These are phyloP conservation scores for Linyphia triangularis DNA, from an alignment of 2,888 invertebrate genomes.

Conservation along the genomic window DNA sequence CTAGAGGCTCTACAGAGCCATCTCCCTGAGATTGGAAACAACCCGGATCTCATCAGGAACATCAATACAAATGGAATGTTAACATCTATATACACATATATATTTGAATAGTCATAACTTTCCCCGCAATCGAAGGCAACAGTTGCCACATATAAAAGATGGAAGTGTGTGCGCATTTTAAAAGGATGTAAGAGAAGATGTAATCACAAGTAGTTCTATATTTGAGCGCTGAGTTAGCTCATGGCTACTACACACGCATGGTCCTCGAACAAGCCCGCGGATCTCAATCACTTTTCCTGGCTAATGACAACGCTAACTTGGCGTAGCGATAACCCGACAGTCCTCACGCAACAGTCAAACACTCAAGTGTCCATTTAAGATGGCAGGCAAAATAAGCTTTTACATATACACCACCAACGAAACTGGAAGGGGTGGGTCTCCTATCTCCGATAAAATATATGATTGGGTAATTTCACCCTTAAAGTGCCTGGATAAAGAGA, in stretches of 20 bases:
- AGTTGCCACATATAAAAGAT: conserved; percentile 72
- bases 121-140: conserved; percentile 57
- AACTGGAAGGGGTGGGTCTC: conserved; percentile 14
- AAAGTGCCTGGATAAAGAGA: conserved; percentile 10
- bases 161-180: conserved; percentile 73
- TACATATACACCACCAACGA: conserved; percentile 4
- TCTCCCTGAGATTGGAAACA: conserved; percentile 68
- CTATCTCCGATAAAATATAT: conserved; percentile 3
- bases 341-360: neutral
- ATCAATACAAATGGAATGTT: conserved; percentile 70
- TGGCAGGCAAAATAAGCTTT: neutral
- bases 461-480: neutral
- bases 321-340: neutral
- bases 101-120: conserved; percentile 41
- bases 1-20: conserved; percentile 49
- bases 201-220: conserved; percentile 71
- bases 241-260: conserved; percentile 58
- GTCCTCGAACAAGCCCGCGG: conserved; percentile 61
- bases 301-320: neutral
- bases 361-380: neutral
- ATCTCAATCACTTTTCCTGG: conserved; percentile 7
- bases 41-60: conserved; percentile 72
- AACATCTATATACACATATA: conserved; percentile 71
- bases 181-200: conserved; percentile 70
- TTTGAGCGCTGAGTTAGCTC: conserved; percentile 67